A percentile compares a stretch with the other conserved stretches of the same genome.
Evolutionary conservation across 1,140 invertebrate species (phyloP).

Genomic region (Agraylea sexmaculata): DNA sequence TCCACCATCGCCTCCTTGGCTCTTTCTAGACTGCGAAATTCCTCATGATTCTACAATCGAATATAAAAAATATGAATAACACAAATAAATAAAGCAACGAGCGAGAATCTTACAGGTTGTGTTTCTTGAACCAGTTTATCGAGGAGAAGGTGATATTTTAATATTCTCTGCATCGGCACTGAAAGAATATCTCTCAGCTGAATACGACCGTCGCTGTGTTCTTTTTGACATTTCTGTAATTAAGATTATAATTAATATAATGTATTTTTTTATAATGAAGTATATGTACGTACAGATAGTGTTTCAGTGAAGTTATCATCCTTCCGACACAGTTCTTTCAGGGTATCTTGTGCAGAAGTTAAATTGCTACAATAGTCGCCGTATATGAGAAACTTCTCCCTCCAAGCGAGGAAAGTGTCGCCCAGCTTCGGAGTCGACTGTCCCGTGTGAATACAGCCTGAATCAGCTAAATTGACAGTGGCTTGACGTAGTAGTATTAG

Average conservation of each 20-base stretch:
- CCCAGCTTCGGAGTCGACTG: constrained; percentile 39
- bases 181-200: constrained; percentile 88
- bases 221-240: constrained; percentile 76
- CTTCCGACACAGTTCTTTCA: constrained; percentile 30
- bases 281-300: constrained; percentile 12
- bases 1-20: constrained; percentile 96
- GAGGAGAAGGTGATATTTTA: constrained; percentile 91
- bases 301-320: constrained; percentile 25
- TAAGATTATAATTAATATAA: constrained; percentile 11
- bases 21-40: constrained; percentile 67
- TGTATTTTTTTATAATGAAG: neutral
- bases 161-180: constrained; percentile 94
- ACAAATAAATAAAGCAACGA: constrained; percentile 5
- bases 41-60: constrained; percentile 63
- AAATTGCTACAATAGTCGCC: constrained; percentile 93
- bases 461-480: constrained; percentile 28
- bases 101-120: constrained; percentile 56
- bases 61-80: too few species aligned
- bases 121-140: constrained; percentile 90
- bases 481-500: constrained; percentile 67
- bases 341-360: constrained; percentile 60
- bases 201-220: constrained; percentile 91
- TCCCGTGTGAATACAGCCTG: constrained; percentile 25
- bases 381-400: constrained; percentile 85
- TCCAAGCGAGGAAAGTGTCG: constrained; percentile 79